Evolutionary conservation across 2,888 invertebrate species (phyloP).

Genomic region (Pseudanteris insignis): DNA sequence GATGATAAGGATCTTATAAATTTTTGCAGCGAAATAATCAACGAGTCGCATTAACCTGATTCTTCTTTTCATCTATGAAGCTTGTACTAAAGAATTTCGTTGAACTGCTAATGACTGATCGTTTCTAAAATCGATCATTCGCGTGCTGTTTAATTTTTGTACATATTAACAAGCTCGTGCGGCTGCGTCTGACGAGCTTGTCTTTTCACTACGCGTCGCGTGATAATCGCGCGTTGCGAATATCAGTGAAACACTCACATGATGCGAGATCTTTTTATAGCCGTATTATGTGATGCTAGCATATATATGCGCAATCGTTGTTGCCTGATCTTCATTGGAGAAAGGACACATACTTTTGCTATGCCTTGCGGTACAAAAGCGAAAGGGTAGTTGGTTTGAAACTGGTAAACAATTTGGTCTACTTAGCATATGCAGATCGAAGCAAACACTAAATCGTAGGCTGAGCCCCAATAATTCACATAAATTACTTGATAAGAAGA

Average conservation of each 20-base stretch:
- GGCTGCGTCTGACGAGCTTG: neutral
- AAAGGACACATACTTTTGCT: neutral
- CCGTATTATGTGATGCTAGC: conserved; percentile 25
- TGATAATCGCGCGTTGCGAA: conserved; percentile 14
- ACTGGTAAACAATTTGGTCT: no score
- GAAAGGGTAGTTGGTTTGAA: no score
- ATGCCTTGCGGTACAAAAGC: no score
- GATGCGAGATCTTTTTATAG: conserved; percentile 44
- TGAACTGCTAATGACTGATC: conserved; percentile 8
- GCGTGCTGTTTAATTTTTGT: conserved; percentile 2
- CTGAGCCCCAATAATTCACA: no score
- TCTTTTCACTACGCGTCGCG: neutral
- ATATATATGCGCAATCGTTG: conserved; percentile 6
- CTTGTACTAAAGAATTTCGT: neutral
- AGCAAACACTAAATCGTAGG: no score
- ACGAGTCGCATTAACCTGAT: neutral
- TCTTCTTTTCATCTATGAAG: neutral
- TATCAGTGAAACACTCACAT: conserved; percentile 33
- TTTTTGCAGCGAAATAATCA: neutral
- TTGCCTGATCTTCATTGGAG: conserved; percentile 8
- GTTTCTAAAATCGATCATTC: conserved; percentile 8
- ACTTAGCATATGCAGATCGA: no score
- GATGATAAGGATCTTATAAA: no score
- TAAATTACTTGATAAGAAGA: no score
- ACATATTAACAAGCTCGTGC: conserved; percentile 1